Conservation (phyloP, 2,888 invertebrate genomes). For the Aspidapion aeneum region DNA sequence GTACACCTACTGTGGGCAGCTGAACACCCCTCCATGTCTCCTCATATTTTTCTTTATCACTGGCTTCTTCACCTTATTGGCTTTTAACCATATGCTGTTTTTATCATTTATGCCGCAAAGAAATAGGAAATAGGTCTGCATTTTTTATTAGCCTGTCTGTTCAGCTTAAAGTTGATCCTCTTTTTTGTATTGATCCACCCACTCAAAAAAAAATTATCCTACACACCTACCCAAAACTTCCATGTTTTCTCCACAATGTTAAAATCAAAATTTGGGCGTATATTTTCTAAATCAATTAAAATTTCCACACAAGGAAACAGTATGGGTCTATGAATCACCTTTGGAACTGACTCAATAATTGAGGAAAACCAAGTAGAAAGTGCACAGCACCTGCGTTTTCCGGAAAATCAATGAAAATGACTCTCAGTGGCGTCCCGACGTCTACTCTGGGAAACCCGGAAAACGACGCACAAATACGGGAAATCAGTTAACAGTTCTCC, state of each 20-base stretch:
- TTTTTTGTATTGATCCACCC: too few relatives aligned
- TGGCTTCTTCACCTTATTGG: too few relatives aligned
- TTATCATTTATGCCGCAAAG: too few relatives aligned
- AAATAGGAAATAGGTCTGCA: too few relatives aligned
- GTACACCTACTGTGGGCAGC: too few relatives aligned
- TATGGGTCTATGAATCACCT: slow-evolving; percentile 3
- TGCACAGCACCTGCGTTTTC: slow-evolving; percentile 32
- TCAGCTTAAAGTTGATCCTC: too few relatives aligned
- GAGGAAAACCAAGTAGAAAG: slow-evolving; percentile 26
- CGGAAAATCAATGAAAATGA: slow-evolving; percentile 31
- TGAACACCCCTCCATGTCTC: too few relatives aligned
- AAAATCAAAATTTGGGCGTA: background rate
- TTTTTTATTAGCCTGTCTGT: too few relatives aligned
- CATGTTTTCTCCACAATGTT: background rate
- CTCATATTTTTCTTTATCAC: too few relatives aligned
- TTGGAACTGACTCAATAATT: background rate
- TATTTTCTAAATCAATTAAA: background rate
- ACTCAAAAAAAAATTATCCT: background rate
- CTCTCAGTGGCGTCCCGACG: background rate
- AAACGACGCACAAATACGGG: background rate
- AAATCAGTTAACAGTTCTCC: slow-evolving; percentile 9
- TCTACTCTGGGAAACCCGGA: background rate
- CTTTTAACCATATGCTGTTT: too few relatives aligned
- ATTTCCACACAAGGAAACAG: background rate
- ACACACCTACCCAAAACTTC: background rate